Conservation (phyloP, 2,888 invertebrate species). For the Diadegma fenestrale region DNA sequence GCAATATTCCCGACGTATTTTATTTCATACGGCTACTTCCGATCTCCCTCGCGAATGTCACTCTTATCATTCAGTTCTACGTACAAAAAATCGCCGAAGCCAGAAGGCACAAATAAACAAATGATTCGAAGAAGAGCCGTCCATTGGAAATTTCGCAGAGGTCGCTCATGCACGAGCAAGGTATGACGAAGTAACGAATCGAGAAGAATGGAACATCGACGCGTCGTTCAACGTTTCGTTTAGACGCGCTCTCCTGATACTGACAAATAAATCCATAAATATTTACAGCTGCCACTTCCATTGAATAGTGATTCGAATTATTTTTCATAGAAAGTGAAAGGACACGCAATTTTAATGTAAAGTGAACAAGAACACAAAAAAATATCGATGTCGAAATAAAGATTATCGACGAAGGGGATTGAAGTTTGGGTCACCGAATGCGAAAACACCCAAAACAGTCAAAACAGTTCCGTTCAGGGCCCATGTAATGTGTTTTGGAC, state of each 20-base stretch:
- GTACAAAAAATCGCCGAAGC: neutral
- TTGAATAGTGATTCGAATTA: too few species aligned
- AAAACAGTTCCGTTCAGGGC: too few species aligned
- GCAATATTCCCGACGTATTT: conserved; percentile 28
- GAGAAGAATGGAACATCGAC: neutral
- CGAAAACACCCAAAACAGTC: too few species aligned
- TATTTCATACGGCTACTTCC: conserved; percentile 37
- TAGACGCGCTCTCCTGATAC: neutral
- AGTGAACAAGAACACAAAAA: too few species aligned
- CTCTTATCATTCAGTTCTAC: conserved; percentile 29
- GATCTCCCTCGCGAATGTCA: conserved; percentile 27
- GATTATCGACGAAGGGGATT: too few species aligned
- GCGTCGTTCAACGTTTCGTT: neutral
- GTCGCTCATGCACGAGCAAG: neutral
- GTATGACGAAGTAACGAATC: conserved; percentile 9
- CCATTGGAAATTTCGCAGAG: neutral
- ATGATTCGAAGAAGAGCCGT: neutral
- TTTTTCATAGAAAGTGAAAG: too few species aligned
- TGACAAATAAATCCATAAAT: too few species aligned
- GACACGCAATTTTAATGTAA: too few species aligned
- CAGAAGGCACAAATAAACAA: conserved; percentile 17
- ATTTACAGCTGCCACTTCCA: too few species aligned
- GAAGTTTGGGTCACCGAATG: too few species aligned
- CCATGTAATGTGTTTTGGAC: too few species aligned
- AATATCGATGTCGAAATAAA: too few species aligned